Evolutionary conservation across 1,140 invertebrate genomes (phyloP).

Genomic region (Bombus breviceps): DNA sequence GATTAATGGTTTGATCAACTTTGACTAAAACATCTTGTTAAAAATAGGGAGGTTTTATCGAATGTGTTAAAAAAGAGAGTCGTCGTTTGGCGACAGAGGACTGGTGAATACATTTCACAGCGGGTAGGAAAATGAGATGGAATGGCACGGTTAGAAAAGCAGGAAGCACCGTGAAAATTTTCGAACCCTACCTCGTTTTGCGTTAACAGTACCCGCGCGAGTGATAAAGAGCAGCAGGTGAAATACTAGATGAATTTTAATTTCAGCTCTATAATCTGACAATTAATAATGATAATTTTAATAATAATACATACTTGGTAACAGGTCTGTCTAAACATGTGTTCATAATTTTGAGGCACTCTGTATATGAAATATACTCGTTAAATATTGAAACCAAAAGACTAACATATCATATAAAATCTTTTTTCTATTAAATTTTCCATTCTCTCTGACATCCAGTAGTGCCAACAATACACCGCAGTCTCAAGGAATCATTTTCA

Average conservation of each 20-base stretch:
- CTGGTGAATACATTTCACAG: neutral
- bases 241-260: conserved; percentile 29
- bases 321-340: neutral
- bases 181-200: conserved; percentile 1
- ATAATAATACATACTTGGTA: neutral
- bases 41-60: neutral
- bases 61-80: conserved; percentile 21
- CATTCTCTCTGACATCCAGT: neutral
- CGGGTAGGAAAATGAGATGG: neutral
- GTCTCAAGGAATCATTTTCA: neutral
- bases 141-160: neutral
- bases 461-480: neutral
- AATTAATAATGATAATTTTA: neutral
- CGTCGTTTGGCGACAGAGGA: neutral
- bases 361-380: neutral
- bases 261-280: conserved; percentile 9
- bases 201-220: neutral
- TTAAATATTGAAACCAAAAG: neutral
- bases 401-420: neutral
- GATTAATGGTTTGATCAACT: neutral
- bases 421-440: neutral
- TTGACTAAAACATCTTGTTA: neutral
- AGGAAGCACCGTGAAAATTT: neutral
- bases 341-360: neutral
- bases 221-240: neutral